Conservation (phyloP, 2,113 vertebrate genomes). For the Nematolebias whitei region DNA sequence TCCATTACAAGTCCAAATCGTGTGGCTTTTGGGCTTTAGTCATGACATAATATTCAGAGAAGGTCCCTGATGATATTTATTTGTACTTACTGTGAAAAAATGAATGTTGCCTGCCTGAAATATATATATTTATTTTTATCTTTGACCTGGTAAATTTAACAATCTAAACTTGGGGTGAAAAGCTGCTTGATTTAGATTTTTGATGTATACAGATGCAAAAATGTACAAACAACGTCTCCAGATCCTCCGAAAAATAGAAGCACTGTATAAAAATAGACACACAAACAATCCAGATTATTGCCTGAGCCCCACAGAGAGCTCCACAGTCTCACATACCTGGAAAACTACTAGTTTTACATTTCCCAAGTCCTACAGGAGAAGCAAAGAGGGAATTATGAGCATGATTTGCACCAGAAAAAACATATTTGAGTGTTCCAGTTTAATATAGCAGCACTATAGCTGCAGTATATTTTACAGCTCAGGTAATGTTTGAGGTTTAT, state of each 20-base stretch:
- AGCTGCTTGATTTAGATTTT: neutral
- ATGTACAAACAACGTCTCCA: conserved; percentile 4
- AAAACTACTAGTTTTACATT: neutral
- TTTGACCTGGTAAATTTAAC: too few relatives aligned
- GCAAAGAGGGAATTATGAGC: conserved; percentile 30
- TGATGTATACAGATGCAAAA: conserved; percentile 8
- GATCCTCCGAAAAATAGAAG: conserved; percentile 18
- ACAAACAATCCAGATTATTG: conserved; percentile 19
- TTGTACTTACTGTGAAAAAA: too few relatives aligned
- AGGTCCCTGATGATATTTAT: too few relatives aligned
- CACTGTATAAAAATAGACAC: conserved; percentile 38
- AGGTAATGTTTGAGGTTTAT: too few relatives aligned
- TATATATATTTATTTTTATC: too few relatives aligned
- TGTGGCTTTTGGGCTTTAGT: too few relatives aligned
- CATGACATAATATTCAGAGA: too few relatives aligned
- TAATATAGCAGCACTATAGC: neutral
- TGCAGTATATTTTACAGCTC: too few relatives aligned
- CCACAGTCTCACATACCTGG: neutral
- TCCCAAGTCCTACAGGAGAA: conserved; percentile 30
- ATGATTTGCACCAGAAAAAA: conserved; percentile 25
- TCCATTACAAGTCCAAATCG: too few relatives aligned
- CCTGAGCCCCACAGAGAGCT: conserved; percentile 10
- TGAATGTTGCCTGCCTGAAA: too few relatives aligned
- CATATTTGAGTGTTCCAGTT: conserved; percentile 10
- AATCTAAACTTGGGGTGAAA: neutral